These are phyloP conservation scores for Colossoma macropomum DNA, from an alignment of 2,113 vertebrate genomes.

Conservation along the genomic window DNA sequence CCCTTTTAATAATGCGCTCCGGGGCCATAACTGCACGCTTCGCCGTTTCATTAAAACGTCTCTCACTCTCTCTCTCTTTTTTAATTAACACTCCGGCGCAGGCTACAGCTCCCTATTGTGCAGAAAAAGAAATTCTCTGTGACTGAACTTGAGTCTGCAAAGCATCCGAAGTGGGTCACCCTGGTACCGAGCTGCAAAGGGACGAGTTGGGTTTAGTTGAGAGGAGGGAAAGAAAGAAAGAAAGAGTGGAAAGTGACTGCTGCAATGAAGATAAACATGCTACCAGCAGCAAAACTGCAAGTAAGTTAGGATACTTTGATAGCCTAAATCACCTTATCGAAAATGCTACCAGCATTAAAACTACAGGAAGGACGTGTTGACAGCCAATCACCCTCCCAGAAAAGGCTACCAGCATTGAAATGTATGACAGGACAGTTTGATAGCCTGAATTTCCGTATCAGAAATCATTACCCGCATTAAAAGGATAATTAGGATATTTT, in stretches of 20 bases:
- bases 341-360: too few species aligned
- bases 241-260: background rate
- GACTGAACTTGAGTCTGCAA: background rate
- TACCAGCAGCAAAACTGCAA: too few species aligned
- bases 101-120: conserved; percentile 55
- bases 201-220: background rate
- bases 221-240: background rate
- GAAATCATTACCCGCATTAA: too few species aligned
- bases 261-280: background rate
- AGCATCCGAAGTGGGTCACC: conserved; percentile 7
- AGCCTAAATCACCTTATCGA: too few species aligned
- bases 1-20: conserved; percentile 67
- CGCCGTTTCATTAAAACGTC: conserved; percentile 62
- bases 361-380: too few species aligned
- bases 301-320: too few species aligned
- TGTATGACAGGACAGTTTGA: too few species aligned
- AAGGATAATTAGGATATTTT: too few species aligned
- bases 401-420: too few species aligned
- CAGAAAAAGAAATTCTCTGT: conserved; percentile 39
- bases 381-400: too few species aligned
- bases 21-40: conserved; percentile 64
- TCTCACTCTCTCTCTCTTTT: conserved; percentile 19
- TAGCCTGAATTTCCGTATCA: too few species aligned
- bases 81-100: conserved; percentile 61
- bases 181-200: background rate